Percentiles rank a stretch among this genome's conserved stretches.
Evolutionary conservation across 2,797 vertebrate genomes (phyloP).

Genomic region (Scolopax rusticola): DNA sequence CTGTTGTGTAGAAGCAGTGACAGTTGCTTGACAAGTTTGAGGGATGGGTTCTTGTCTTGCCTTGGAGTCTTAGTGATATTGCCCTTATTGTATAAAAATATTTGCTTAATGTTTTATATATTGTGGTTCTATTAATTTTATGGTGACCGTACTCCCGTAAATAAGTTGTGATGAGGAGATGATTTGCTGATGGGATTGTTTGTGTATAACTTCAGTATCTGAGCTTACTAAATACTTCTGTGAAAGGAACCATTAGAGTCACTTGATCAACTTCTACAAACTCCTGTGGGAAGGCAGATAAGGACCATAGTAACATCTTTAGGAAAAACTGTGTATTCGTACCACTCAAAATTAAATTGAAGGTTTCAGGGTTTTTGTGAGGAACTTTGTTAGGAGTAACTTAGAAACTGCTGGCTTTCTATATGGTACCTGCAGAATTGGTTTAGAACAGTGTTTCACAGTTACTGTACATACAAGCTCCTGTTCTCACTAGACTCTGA

Average conservation of each 20-base stretch:
- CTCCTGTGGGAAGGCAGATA: not conserved
- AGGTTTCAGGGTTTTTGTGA: not conserved
- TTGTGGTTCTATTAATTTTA: not conserved
- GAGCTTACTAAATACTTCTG: not conserved
- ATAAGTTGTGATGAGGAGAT: not conserved
- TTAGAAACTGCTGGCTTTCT: not conserved
- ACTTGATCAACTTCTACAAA: not conserved
- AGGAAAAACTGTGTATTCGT: rapidly evolving
- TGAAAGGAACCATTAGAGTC: not conserved
- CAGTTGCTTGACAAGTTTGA: not conserved
- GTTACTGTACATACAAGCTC: not conserved
- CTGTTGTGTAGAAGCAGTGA: not conserved
- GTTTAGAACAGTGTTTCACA: not conserved
- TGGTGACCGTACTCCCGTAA: not conserved
- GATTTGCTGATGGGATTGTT: not conserved
- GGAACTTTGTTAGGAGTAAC: not conserved
- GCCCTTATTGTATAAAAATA: not conserved
- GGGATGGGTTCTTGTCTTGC: not conserved
- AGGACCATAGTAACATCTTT: not conserved
- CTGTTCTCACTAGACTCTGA: not conserved
- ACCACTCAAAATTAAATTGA: not conserved
- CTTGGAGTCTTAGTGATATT: not conserved
- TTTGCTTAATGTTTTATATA: not conserved
- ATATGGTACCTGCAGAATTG: not conserved
- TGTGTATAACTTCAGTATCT: not conserved